These are phyloP conservation scores for Amia ocellicauda DNA, from an alignment of 2,113 vertebrate species.

Conservation along the genomic window DNA sequence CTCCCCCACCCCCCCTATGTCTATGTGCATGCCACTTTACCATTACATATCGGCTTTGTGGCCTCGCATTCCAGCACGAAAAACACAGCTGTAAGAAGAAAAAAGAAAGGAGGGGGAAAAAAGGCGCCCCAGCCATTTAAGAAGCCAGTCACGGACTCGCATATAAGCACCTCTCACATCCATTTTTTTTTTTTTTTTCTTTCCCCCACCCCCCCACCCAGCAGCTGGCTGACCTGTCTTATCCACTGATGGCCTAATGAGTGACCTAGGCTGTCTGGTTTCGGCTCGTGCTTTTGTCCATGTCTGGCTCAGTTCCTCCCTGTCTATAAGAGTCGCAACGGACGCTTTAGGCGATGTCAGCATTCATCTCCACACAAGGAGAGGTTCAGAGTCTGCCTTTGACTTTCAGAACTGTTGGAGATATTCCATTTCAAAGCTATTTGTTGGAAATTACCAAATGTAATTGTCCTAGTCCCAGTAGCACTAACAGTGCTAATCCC, in stretches of 20 bases:
- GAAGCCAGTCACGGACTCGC: slow-evolving; percentile 57
- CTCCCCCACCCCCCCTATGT: not conserved
- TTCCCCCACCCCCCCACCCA: slow-evolving; percentile 39
- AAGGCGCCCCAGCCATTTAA: slow-evolving; percentile 54
- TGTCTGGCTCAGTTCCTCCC: slow-evolving; percentile 90
- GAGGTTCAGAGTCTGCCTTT: slow-evolving; percentile 30
- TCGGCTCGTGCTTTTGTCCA: slow-evolving; percentile 85
- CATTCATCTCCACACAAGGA: slow-evolving; percentile 64
- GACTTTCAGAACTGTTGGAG: not conserved
- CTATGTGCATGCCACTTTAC: not conserved
- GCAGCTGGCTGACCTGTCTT: slow-evolving; percentile 84
- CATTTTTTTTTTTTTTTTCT: slow-evolving; percentile 33
- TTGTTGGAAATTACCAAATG: too few relatives aligned
- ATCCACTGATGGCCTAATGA: slow-evolving; percentile 69
- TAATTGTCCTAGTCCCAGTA: too few relatives aligned
- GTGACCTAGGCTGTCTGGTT: slow-evolving; percentile 84
- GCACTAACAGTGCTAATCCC: not conserved
- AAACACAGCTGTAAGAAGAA: slow-evolving; percentile 3
- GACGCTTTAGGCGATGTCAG: slow-evolving; percentile 58
- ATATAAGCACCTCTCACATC: slow-evolving; percentile 65
- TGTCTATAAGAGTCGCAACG: slow-evolving; percentile 55
- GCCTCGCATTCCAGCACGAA: not conserved
- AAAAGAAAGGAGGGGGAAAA: not conserved
- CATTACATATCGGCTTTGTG: not conserved
- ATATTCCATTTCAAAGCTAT: too few relatives aligned